These are phyloP conservation scores for Leptinotarsa texana DNA, from an alignment of 1,140 invertebrate genomes.

Conservation along the genomic window DNA sequence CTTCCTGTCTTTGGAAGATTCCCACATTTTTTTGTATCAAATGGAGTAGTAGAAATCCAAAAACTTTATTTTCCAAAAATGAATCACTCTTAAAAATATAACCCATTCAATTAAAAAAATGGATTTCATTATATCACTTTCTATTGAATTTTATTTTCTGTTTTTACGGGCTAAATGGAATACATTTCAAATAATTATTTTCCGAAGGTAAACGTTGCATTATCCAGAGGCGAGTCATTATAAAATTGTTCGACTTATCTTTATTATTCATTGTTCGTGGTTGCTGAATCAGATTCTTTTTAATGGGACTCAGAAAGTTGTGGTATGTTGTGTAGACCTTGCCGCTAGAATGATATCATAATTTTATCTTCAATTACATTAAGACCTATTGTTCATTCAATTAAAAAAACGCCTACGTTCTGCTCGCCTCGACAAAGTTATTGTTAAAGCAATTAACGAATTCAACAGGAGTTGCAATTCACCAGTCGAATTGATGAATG, in stretches of 20 bases:
- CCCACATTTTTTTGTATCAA: no score
- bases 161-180: no score
- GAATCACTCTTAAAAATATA: no score
- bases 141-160: no score
- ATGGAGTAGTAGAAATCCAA: no score
- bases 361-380: slow-evolving; percentile 4
- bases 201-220: no score
- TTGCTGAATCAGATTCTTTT: slow-evolving; percentile 9
- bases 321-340: neutral
- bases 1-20: no score
- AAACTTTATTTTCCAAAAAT: no score
- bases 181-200: no score
- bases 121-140: no score
- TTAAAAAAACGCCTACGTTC: slow-evolving; percentile 13
- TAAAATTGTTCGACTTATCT: neutral
- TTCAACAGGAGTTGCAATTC: neutral
- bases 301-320: neutral
- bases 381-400: neutral
- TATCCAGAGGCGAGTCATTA: no score
- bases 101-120: no score
- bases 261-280: neutral
- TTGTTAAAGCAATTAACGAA: slow-evolving; percentile 9
- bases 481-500: neutral
- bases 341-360: neutral
- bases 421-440: neutral